These are phyloP conservation scores for human DNA, from an alignment of 2,113 vertebrate genomes.

Conservation along the genomic window GRCh38 chr18:77032001-77032500, in stretches of 20 bases:
- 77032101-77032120: accelerated
- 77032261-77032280: conserved; percentile 83
- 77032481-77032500: background rate
- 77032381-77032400: conserved; percentile 82
- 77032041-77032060: background rate
- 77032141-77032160: conserved; percentile 78
- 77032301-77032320: conserved; percentile 87
- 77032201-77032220: conserved; percentile 68
- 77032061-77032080: background rate
- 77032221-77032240: conserved; percentile 69
- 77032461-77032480: conserved; percentile 69
- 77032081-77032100: background rate
- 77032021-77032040: background rate
- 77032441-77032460: conserved; percentile 77
- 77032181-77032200: conserved; percentile 75
- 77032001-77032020: background rate
- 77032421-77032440: conserved; percentile 79
- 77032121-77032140: background rate
- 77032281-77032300: conserved; percentile 85
- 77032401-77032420: conserved; percentile 82
- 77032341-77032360: conserved; percentile 69
- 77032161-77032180: conserved; percentile 79
- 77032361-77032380: conserved; percentile 66
- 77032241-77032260: conserved; percentile 76
- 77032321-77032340: conserved; percentile 83